Percentiles rank a stretch among this genome's conserved stretches.
These are phyloP conservation scores for Limnodromus scolopaceus DNA, from an alignment of 2,797 vertebrate species.

Conservation along the genomic window DNA sequence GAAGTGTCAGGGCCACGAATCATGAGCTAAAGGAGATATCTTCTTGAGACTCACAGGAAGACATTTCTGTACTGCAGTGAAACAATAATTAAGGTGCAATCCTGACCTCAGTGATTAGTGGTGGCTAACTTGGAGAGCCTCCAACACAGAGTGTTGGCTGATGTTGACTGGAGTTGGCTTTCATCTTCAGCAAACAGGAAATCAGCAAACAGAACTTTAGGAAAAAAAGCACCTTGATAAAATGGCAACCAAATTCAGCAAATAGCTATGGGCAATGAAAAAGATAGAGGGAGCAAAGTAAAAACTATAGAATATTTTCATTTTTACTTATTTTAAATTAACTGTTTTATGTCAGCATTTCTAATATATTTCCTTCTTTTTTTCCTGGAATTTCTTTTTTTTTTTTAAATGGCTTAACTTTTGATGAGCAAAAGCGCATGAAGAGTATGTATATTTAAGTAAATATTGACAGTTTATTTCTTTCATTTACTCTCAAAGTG, in stretches of 20 bases:
- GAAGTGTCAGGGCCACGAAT: neutral
- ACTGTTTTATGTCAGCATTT: neutral
- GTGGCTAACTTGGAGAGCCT: neutral
- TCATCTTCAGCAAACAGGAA: neutral
- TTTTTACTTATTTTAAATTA: neutral
- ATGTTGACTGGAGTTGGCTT: neutral
- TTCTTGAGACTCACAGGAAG: neutral
- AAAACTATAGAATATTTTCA: rapidly evolving
- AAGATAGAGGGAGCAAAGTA: neutral
- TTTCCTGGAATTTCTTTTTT: neutral
- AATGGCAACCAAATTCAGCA: neutral
- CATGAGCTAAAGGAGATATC: neutral
- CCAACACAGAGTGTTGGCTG: neutral
- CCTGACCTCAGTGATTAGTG: neutral
- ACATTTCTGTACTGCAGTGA: neutral
- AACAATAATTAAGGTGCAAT: neutral
- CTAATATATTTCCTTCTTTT: neutral
- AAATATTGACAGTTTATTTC: neutral
- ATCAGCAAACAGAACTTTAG: neutral
- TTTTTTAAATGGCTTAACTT: neutral
- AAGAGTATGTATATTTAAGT: neutral
- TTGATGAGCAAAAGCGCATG: neutral
- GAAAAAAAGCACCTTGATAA: neutral
- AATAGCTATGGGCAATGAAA: neutral
- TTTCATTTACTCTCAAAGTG: neutral